These are phyloP conservation scores for Syncerus caffer DNA, from an alignment of 2,797 vertebrate genomes.

Conservation along the genomic window DNA sequence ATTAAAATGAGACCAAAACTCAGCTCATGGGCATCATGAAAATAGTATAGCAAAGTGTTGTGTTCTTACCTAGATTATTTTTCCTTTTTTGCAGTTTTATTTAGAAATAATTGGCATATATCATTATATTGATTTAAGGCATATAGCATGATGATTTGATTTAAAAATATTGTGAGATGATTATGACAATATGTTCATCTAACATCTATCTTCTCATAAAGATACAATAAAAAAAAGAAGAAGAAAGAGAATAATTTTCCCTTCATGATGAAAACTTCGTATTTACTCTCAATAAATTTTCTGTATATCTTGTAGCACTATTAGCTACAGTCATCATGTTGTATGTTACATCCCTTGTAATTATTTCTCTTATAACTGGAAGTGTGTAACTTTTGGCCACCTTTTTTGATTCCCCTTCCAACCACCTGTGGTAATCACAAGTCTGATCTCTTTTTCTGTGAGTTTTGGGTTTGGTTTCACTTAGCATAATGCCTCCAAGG, in stretches of 20 bases:
- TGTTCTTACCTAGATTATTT: not conserved
- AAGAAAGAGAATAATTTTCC: not conserved
- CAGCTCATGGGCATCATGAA: not conserved
- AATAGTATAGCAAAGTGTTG: not conserved
- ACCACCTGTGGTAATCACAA: not conserved
- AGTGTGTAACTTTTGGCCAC: not conserved
- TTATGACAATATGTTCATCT: not conserved
- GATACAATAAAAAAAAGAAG: not conserved
- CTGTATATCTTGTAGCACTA: not conserved
- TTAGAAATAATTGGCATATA: not conserved
- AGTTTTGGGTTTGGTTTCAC: not conserved
- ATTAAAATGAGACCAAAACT: not conserved
- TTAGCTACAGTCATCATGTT: not conserved
- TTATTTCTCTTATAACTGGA: not conserved
- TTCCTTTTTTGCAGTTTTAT: not conserved
- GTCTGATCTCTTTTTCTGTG: not conserved
- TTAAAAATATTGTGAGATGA: not conserved
- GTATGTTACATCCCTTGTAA: not conserved
- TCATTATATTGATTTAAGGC: not conserved
- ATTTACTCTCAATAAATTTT: not conserved
- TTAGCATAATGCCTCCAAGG: not conserved
- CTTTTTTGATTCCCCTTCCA: not conserved
- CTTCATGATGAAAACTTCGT: not conserved
- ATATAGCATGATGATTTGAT: not conserved
- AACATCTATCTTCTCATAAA: not conserved